Base-by-base conservation (phyloP, 2,113 vertebrate species). In the Columba janthina region DNA sequence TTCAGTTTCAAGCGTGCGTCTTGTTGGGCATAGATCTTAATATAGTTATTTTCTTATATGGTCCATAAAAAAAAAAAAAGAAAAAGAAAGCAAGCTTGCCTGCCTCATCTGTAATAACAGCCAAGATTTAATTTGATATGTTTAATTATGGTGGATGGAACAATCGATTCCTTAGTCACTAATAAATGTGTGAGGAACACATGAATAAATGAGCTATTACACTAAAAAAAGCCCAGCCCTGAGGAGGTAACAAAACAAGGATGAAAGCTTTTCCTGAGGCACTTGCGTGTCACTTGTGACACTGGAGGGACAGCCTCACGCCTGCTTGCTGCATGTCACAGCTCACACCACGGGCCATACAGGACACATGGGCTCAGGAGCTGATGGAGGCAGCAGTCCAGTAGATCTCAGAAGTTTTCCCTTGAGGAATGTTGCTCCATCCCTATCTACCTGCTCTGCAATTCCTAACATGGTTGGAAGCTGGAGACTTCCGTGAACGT, bases 51-150 rank as follows among this genome's bases (percentile, higher is more conserved):
- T 75, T 67, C 12, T 73, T 78, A 73, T 7, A 87, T 8, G 11
- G 29, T 88, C 26, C 8, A 36, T 70, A 53, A 9, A 76, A 12
- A 48, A 60, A 38, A 38, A 38, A 38, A 38, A 31, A 36, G 38
- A 58, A 53, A 38, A 70, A 51, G 44, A n/a, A 46, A 58, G 38
- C 29, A 70, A 36, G 15, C 61, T 92, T 2, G 15, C 31, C 53
- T 58, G 80, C 87, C 92, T 89, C 75, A 51, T 85, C 57, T 75
- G 46, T 83, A 96, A 57, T 36, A 91, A 77, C 42, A 64, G 60
- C 40, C 17, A 3, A 73, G 57, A 48, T 84, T 82, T 78, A 32
- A 91, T 89, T 93, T 80, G 76, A 77, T 72, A 54, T 11, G 2
- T 75, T 84, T 93, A 56, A 91, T 91, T 84, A 72, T 4, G 13